Conservation (phyloP, 2,888 invertebrate species). For the Congeria kusceri region DNA sequence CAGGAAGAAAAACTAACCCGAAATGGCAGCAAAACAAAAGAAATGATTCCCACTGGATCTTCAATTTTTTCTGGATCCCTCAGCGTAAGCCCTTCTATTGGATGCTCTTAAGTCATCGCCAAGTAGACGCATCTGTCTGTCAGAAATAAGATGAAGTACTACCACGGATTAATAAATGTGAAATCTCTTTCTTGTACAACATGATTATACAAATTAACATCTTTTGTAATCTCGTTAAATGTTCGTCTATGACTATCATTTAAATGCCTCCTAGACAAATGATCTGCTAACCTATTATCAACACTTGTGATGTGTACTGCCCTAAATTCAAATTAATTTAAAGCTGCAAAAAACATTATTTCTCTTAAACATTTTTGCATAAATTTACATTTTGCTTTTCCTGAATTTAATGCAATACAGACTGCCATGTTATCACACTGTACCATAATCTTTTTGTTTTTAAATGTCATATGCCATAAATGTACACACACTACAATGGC, state of each 20-base stretch:
- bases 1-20: too few relatives aligned
- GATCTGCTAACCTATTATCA: slow-evolving; percentile 38
- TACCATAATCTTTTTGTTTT: slow-evolving; percentile 11
- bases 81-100: too few relatives aligned
- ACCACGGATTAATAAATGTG: neutral
- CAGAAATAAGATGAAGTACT: slow-evolving; percentile 14
- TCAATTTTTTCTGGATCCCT: too few relatives aligned
- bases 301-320: slow-evolving; percentile 8
- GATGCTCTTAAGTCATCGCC: neutral
- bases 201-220: neutral
- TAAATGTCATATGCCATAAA: too few relatives aligned
- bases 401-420: slow-evolving; percentile 16
- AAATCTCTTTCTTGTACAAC: neutral
- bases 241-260: too few relatives aligned
- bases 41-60: too few relatives aligned
- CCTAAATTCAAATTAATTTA: slow-evolving; percentile 29
- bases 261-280: slow-evolving; percentile 40
- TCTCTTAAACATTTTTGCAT: too few relatives aligned
- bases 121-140: neutral
- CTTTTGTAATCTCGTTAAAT: slow-evolving; percentile 8
- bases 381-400: too few relatives aligned
- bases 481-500: too few relatives aligned
- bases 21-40: too few relatives aligned
- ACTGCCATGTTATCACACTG: slow-evolving; percentile 36
- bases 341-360: too few relatives aligned